Evolutionary conservation across 2,888 invertebrate species (phyloP).

Genomic region (Taenaris catops): DNA sequence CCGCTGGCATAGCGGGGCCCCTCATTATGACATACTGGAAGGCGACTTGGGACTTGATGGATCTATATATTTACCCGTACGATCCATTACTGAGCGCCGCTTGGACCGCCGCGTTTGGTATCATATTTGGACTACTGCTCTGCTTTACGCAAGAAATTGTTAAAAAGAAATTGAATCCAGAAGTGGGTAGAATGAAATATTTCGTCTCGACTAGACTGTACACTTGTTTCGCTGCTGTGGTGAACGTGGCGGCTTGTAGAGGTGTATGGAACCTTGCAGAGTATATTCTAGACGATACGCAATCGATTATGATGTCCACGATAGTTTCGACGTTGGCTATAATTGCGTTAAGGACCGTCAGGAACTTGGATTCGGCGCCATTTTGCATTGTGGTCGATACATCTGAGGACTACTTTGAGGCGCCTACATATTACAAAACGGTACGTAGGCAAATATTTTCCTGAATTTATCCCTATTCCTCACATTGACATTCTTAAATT

Average conservation of each 20-base stretch:
- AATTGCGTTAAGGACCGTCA: constrained; percentile 80
- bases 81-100: constrained; percentile 75
- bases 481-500: no score
- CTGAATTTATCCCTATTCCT: no score
- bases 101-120: constrained; percentile 81
- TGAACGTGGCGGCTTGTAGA: constrained; percentile 89
- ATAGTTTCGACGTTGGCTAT: constrained; percentile 80
- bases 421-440: constrained; percentile 87
- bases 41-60: constrained; percentile 89
- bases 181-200: constrained; percentile 80
- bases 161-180: constrained; percentile 73
- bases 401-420: constrained; percentile 85
- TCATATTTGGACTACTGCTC: constrained; percentile 82
- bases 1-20: constrained; percentile 82
- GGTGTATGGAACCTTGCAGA: constrained; percentile 85
- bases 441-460: constrained; percentile 46
- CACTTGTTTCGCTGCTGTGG: constrained; percentile 83
- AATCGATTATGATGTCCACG: constrained; percentile 74
- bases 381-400: constrained; percentile 84
- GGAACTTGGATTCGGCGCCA: constrained; percentile 87
- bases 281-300: constrained; percentile 69
- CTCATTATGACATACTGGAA: constrained; percentile 92
- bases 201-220: constrained; percentile 83
- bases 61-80: constrained; percentile 82
- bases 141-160: constrained; percentile 80